Evolutionary conservation across 2,888 invertebrate species (phyloP), one percentile per base, ranked within the genome.

Genomic region (Chirona hameri): DNA sequence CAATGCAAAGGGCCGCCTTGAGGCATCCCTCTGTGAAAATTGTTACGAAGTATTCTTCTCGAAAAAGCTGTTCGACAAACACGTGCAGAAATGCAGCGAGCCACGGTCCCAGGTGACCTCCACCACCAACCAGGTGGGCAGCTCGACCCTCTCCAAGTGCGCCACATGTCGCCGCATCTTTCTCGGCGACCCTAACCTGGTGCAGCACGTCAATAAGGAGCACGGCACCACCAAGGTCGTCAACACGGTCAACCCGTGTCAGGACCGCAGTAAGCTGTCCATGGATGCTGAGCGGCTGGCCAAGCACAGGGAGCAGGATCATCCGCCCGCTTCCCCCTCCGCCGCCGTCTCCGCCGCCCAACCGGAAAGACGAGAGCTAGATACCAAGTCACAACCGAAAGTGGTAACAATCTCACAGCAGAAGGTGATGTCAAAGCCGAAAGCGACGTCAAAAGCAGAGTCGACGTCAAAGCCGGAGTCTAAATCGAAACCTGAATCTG

Each of bases 1-100:
- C 31, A 31, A 4, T 72, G 29, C 15, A 31, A 72, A 72, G 72
- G 18, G 31, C 7, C 29, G 29, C 18, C 31, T 76, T 1, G 46
- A 76, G 24, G 76, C 76, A 3, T 76, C 76, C 0, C 76, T 76
- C 12, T 76, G 76, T 14, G 76, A 76, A 24, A 39, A 9, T 24
- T 76, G 76, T 12, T 76, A 10, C 7, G 76, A 76, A 24, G 76
- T 76, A 10, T 76, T 76, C 76, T 76, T 76, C 18, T 76, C 46
- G 15, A 76, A 76, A 46, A 76, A 76, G n/a, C 10, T 12, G 12
- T 76, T 24, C 10, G 46, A 76, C 4, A 9, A 9, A 0, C 76
- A 76, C 46, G 9, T 15, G 5, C 9, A 76, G 24, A 10, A 7
- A 39, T 76, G 76, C 39, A 10, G 5, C 3, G 31, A 76, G 24